Conservation (phyloP, 2,113 vertebrate genomes). For the Coreoperca whiteheadi region DNA sequence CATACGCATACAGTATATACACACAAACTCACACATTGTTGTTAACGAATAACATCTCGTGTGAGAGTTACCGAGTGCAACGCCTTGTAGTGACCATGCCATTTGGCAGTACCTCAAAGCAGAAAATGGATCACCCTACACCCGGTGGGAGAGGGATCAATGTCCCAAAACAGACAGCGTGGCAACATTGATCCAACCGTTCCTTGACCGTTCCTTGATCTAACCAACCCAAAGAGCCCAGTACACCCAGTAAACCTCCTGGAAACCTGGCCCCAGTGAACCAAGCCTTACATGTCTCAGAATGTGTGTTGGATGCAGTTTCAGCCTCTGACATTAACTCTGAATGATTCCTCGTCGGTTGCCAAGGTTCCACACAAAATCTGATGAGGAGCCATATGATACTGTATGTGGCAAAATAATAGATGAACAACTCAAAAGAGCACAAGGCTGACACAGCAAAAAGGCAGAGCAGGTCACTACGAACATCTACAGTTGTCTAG, state of each 20-base stretch:
- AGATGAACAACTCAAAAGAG: neutral
- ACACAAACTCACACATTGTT: conserved; percentile 38
- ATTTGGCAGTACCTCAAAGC: conserved; percentile 73
- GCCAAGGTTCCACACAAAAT: neutral
- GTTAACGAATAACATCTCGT: conserved; percentile 36
- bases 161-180: conserved; percentile 53
- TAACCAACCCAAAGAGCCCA: conserved; percentile 38
- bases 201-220: conserved; percentile 67
- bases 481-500: neutral
- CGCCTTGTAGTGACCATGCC: conserved; percentile 34
- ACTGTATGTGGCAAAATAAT: neutral
- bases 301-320: conserved; percentile 37
- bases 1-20: conserved; percentile 8
- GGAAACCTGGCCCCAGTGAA: conserved; percentile 70
- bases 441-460: neutral
- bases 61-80: conserved; percentile 28
- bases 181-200: conserved; percentile 55
- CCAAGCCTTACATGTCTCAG: conserved; percentile 44
- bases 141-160: conserved; percentile 58
- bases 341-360: neutral
- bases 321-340: conserved; percentile 44
- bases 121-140: conserved; percentile 59
- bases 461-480: neutral
- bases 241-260: conserved; percentile 41
- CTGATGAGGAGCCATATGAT: neutral